These are phyloP conservation scores for Drosophila murphyi DNA, from an alignment of 1,140 invertebrate species.

Conservation along the genomic window DNA sequence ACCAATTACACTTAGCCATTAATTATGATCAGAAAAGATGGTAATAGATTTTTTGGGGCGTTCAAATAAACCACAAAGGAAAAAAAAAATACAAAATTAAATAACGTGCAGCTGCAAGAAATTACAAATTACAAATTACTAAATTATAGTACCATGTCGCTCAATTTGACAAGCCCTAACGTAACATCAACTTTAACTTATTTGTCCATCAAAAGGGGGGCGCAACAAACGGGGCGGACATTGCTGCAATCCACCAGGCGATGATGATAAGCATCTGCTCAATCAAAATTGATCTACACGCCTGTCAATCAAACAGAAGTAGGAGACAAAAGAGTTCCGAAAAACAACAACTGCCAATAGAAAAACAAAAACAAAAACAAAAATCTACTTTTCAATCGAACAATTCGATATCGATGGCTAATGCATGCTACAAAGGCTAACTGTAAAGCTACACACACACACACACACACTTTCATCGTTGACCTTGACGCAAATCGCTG, in stretches of 20 bases:
- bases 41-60: conserved; percentile 45
- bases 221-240: conserved; percentile 17
- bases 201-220: conserved; percentile 54
- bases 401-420: conserved; percentile 23
- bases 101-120: conserved; percentile 26
- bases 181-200: conserved; percentile 13
- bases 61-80: conserved; percentile 38
- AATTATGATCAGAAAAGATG: conserved; percentile 59
- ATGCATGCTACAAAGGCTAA: conserved; percentile 45
- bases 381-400: conserved; percentile 28
- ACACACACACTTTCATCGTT: conserved; percentile 74
- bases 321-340: conserved; percentile 35
- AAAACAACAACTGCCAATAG: neutral
- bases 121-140: conserved; percentile 49
- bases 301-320: conserved; percentile 49
- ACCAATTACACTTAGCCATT: conserved; percentile 64
- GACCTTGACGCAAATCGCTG: conserved; percentile 67
- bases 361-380: conserved; percentile 27
- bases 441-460: conserved; percentile 32
- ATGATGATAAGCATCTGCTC: conserved; percentile 55
- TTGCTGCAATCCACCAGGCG: conserved; percentile 42
- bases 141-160: conserved; percentile 33
- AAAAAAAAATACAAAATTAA: no score
- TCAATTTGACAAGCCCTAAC: conserved; percentile 32
- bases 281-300: conserved; percentile 52